Evolutionary conservation across 1,140 invertebrate species (phyloP).

Genomic region (Drosophila miranda): DNA sequence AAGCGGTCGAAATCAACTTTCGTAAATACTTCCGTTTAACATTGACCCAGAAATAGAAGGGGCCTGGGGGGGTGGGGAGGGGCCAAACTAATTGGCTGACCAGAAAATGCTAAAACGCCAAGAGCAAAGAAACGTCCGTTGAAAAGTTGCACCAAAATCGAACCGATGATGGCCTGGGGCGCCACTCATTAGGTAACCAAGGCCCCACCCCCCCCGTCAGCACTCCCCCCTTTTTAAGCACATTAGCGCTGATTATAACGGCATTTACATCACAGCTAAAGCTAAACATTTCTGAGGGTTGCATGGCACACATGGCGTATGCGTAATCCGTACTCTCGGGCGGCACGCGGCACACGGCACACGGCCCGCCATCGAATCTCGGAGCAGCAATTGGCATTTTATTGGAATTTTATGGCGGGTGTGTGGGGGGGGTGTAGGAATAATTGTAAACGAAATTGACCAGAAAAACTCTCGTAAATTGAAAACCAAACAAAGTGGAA

Average conservation of each 20-base stretch:
- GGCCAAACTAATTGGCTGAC: slow-evolving; percentile 44
- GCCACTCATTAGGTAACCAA: slow-evolving; percentile 27
- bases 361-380: background rate
- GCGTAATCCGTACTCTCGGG: slow-evolving; percentile 41
- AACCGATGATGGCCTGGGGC: slow-evolving; percentile 2
- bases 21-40: slow-evolving; percentile 62
- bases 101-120: slow-evolving; percentile 17
- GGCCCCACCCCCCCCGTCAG: background rate
- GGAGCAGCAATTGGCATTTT: background rate
- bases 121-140: slow-evolving; percentile 8
- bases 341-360: no score
- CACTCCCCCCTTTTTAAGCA: slow-evolving; percentile 54
- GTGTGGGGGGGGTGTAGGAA: background rate
- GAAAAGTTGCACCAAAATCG: slow-evolving; percentile 31
- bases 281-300: slow-evolving; percentile 32
- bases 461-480: slow-evolving; percentile 10
- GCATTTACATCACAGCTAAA: slow-evolving; percentile 70
- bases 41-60: slow-evolving; percentile 60
- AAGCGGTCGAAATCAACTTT: slow-evolving; percentile 55
- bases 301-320: slow-evolving; percentile 56
- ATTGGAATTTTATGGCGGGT: no score
- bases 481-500: slow-evolving; percentile 17
- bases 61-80: background rate
- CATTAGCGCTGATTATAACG: slow-evolving; percentile 75
- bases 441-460: slow-evolving; percentile 15